Base-by-base conservation (phyloP, 1,140 invertebrate genomes). In the Zaprionus ghesquierei region DNA sequence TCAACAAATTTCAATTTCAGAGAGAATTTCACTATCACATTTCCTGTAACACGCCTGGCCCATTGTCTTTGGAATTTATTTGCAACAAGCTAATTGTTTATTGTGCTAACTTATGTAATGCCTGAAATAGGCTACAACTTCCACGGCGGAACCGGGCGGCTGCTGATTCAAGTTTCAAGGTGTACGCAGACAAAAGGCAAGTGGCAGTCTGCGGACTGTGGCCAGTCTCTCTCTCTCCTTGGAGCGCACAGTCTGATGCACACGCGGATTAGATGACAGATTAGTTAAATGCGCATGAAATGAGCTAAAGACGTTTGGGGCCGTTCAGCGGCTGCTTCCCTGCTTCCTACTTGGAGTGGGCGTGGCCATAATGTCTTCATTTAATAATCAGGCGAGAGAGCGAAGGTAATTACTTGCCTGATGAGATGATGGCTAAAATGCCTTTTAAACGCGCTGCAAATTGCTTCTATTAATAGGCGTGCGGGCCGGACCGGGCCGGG, bases 271-370 rank as follows among this genome's bases (percentile, higher is more conserved):
- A 86, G 81, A 86, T 86, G 81, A 86, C 82, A 86, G 81, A 86
- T 86, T 87, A 86, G 81, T 81, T 81, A 86, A 86, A 87, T 86
- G 81, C 68, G 78, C 81, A 87, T 86, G 81, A 87, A 86, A 86
- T 86, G 81, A 85, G 81, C 69, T 81, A 66, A 46, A 46, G 41
- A 46, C 58, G 65, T 54, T 55, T 51, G n/a, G 51, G 6, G 61
- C 18, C 23, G 44, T 46, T n/a, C n/a, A n/a, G n/a, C n/a, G n/a
- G n/a, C n/a, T n/a, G n/a, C n/a, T n/a, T n/a, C n/a, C n/a, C n/a
- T 29, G 73, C 63, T 77, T 86, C 73, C 81, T 81, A 75, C 65
- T 81, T 71, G 73, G 41, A 9, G 58, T n/a, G 29, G 33, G 70
- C 66, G 75, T 81, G 70, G 70, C 65, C 56, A 66, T 72, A 86